Conservation (phyloP, 2,113 vertebrate species). For the Calcarius ornatus region DNA sequence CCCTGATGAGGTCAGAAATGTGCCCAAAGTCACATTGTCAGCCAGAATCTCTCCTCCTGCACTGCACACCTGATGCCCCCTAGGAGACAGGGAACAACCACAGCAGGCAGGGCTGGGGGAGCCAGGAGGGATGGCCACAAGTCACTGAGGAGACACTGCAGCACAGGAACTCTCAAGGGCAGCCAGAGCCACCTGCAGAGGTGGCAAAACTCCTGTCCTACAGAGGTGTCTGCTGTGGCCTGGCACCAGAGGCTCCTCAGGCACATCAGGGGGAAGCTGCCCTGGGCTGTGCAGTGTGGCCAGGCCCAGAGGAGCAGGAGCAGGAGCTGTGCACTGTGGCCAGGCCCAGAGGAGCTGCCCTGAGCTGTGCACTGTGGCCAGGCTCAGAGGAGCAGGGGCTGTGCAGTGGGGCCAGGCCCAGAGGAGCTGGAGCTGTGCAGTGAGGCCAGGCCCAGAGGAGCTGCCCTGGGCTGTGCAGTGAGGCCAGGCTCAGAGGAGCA, state of each 20-base stretch:
- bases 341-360: no score
- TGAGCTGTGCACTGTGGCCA: no score
- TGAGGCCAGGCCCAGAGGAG: no score
- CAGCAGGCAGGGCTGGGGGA: neutral
- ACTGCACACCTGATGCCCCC: neutral
- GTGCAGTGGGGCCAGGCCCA: no score
- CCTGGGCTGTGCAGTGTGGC: neutral
- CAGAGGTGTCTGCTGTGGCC: neutral
- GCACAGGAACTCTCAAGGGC: neutral
- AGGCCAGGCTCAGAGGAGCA: no score
- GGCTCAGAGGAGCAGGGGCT: no score
- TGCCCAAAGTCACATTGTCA: neutral
- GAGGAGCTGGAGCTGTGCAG: no score
- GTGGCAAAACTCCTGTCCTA: neutral
- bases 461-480: no score
- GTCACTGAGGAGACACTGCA: rapidly evolving
- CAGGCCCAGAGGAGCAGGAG: neutral
- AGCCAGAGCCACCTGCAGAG: neutral
- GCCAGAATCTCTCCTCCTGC: neutral
- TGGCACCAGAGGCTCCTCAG: neutral
- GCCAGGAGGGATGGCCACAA: neutral
- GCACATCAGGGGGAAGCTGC: rapidly evolving
- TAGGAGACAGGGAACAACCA: neutral
- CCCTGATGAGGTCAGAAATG: neutral
- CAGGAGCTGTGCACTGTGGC: no score